Evolutionary conservation across 2,888 invertebrate genomes (phyloP), one percentile per base, ranked within the genome.

Genomic region (Leptinotarsa rubiginosa): DNA sequence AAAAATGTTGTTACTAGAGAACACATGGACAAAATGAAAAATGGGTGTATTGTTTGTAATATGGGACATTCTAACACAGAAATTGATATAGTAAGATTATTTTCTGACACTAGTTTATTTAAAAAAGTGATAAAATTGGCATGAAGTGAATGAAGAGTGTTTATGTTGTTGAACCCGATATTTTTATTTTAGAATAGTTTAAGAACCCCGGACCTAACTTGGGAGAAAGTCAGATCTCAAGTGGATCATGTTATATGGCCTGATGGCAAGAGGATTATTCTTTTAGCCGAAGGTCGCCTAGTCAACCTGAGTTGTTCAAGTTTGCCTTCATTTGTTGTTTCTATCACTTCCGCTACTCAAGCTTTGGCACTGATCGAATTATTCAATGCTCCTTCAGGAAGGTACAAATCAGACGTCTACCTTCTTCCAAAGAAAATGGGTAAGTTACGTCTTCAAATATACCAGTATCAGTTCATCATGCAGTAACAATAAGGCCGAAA

Each of bases 201-300:
- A 77, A 91, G 97, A 77, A 98, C 98, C 31, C 96, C 97, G 0
- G 98, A 98, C 86, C 89, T 98, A 82, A 95, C 97, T 72, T 98
- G 98, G 98, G 98, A 99, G 89, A 95, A 97, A 85, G 98, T 99
- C 0, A 91, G 98, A 70, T 97, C 97, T 47, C 98, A 98, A 90
- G 98, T 99, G 62, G 98, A 99, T 89, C 98, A 99, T 89, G 96
- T 99, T 80, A 97, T 98, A 83, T 99, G 98, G 98, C 97, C 98
- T 13, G 97, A 96, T 88, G 97, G 97, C 77, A 98, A 98, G 88
- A 92, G 97, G 76, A 96, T 98, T 81, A 95, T 98, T 70, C 89
- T 98, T 20, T 89, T 98, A 76, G 98, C 98, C 1, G 98, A 98
- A 89, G 99, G 99, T 52, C 92, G 98, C 4, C 91, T 99, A 69